Evolutionary conservation across 2,797 vertebrate genomes (phyloP).

Genomic region (Sparus aurata): DNA sequence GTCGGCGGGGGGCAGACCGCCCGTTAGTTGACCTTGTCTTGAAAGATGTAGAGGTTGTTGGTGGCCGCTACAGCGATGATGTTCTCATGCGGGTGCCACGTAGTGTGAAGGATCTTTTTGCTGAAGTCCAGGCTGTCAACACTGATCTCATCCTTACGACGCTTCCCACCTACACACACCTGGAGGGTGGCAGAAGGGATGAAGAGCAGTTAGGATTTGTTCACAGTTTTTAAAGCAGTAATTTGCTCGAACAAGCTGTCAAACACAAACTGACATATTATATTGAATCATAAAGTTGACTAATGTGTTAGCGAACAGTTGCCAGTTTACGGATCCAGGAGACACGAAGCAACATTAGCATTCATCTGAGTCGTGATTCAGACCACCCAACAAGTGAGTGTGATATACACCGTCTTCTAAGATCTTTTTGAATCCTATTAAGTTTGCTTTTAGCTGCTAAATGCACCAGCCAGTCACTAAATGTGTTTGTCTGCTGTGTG

Average conservation of each 20-base stretch:
- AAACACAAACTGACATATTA: not conserved
- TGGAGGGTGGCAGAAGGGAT: conserved; percentile 60
- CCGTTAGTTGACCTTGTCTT: conserved; percentile 99
- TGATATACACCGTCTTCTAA: not conserved
- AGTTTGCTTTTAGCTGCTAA: not conserved
- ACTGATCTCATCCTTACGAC: conserved; percentile 98
- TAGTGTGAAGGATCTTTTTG: conserved; percentile 99
- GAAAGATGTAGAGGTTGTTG: conserved; percentile 99
- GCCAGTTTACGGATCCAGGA: not conserved
- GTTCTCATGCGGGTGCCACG: conserved; percentile 99
- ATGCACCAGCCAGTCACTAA: not conserved
- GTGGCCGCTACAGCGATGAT: conserved; percentile 99
- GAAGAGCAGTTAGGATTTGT: not conserved
- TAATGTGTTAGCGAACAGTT: not conserved
- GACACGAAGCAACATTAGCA: not conserved
- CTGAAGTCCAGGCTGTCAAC: conserved; percentile 99
- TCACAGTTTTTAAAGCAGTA: not conserved
- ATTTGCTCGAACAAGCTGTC: not conserved
- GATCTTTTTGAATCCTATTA: not conserved
- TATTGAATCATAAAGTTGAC: not conserved
- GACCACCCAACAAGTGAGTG: not conserved
- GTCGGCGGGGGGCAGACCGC: conserved; percentile 51
- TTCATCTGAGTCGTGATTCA: not conserved
- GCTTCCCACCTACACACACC: conserved; percentile 97
- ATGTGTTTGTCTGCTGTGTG: not conserved